Evolutionary conservation across 2,113 vertebrate species (phyloP), one percentile per base, ranked within the genome.

Genomic region (Centropus unirufus): DNA sequence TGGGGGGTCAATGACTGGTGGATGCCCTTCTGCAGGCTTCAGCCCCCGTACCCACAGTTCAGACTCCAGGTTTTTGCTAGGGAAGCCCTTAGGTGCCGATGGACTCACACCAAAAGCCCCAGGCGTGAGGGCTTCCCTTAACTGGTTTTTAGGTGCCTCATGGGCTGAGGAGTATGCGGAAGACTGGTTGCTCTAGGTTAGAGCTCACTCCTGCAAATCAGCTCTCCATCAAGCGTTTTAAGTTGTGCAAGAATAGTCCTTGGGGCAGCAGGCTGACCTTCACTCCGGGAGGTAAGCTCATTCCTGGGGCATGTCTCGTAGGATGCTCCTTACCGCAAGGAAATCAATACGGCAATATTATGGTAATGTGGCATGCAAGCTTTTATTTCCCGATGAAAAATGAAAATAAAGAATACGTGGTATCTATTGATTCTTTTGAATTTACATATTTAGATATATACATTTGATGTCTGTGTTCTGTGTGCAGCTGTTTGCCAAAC

Each of bases 401-500:
- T 30, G 52, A 82, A 90, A 83, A 86, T 70, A 81, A 90, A 63
- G 69, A 78, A 46, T 86, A 34, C 1, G 1, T 57, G 5, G 0
- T 39, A 83, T 69, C 74, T 83, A 79, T 92, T 79, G 87, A 82
- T 93, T 89, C 82, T 94, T 94, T 90, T 77, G 39, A 77, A 92
- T 96, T 83, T 90, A 90, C 76, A 54, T 90, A 81, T 90, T 85
- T 91, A 49, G 46, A 40, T 93, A 32, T 58, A 55, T 72, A 59
- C 34, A 39, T 54, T 80, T 96, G 74, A 85, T 67, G 67, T 87
- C 89, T 86, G 91, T 59, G 87, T 84, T 87, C 79, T 83, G 27
- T 42, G n/a, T 51, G 77, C 55, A 91, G 93, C 83, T 90, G 79
- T 86, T 96, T 95, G 88, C 90, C 73, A 87, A 93, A 95, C 18